Evolutionary conservation across 1,140 invertebrate species (phyloP).

Genomic region (Carcinoscorpius rotundicauda): DNA sequence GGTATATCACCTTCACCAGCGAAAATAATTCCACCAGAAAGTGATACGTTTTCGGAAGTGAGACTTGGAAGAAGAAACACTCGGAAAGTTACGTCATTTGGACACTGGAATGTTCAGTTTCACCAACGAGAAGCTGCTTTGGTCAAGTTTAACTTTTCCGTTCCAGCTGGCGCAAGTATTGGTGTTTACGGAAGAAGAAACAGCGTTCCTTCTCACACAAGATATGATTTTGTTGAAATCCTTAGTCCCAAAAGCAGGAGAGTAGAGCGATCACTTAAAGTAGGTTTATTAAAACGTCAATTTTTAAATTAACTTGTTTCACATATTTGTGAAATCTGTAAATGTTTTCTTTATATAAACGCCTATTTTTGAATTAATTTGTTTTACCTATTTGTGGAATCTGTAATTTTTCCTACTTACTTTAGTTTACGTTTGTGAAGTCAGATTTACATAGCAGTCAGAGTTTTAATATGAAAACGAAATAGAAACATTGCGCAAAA

Average conservation of each 20-base stretch:
- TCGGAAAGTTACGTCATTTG: slow-evolving; percentile 66
- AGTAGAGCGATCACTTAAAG: slow-evolving; percentile 27
- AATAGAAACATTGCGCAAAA: too few relatives aligned
- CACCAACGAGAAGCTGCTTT: slow-evolving; percentile 75
- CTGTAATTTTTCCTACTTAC: too few relatives aligned
- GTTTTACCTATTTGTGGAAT: too few relatives aligned
- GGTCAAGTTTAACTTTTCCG: slow-evolving; percentile 73
- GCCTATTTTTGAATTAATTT: too few relatives aligned
- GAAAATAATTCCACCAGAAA: slow-evolving; percentile 23
- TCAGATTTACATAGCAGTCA: too few relatives aligned
- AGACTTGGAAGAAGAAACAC: slow-evolving; percentile 65
- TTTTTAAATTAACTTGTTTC: too few relatives aligned
- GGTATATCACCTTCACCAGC: slow-evolving; percentile 12
- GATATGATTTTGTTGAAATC: slow-evolving; percentile 84
- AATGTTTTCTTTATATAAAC: too few relatives aligned
- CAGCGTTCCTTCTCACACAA: slow-evolving; percentile 74
- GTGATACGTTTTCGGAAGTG: slow-evolving; percentile 55
- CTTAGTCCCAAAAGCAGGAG: slow-evolving; percentile 33
- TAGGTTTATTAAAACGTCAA: slow-evolving; percentile 1
- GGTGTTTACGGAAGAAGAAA: slow-evolving; percentile 85
- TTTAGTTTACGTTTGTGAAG: too few relatives aligned
- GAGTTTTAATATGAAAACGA: too few relatives aligned
- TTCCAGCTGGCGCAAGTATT: slow-evolving; percentile 81
- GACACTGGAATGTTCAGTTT: slow-evolving; percentile 85
- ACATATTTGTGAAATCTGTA: too few relatives aligned